These are phyloP conservation scores for Lordiphosa collinella DNA, from an alignment of 1,140 invertebrate genomes.

Conservation along the genomic window DNA sequence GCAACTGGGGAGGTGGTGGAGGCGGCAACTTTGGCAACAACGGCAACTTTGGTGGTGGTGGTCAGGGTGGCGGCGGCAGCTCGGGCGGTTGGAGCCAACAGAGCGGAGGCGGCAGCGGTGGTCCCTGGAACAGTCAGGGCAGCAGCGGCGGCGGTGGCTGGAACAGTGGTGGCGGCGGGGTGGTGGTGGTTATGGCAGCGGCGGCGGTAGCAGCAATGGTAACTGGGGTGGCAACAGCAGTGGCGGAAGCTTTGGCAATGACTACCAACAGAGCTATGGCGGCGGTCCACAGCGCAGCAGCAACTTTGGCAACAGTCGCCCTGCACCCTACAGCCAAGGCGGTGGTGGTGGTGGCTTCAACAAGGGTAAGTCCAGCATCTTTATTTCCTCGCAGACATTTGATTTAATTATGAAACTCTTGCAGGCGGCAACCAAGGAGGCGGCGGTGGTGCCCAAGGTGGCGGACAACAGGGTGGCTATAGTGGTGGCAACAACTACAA, in stretches of 20 bases:
- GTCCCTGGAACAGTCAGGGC: conserved; percentile 63
- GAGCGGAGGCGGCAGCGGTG: conserved; percentile 26
- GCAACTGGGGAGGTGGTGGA: conserved; percentile 80
- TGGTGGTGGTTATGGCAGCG: conserved; percentile 31
- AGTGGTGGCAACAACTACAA: conserved; percentile 61
- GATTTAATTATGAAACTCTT: background rate
- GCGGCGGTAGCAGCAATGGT: conserved; percentile 43
- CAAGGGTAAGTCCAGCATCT: conserved; percentile 42
- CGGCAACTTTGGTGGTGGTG: conserved; percentile 60
- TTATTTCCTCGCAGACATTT: background rate
- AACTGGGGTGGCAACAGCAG: conserved; percentile 58
- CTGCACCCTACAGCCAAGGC: conserved; percentile 81
- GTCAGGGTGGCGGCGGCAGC: conserved; percentile 38
- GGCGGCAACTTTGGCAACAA: conserved; percentile 78
- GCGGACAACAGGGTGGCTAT: conserved; percentile 55
- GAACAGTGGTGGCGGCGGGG: conserved; percentile 78
- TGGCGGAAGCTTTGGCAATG: conserved; percentile 84
- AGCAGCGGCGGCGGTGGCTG: conserved; percentile 56
- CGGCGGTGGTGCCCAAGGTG: conserved; percentile 36
- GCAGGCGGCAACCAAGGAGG: conserved; percentile 75
- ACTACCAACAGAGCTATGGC: conserved; percentile 88
- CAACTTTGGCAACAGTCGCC: conserved; percentile 82
- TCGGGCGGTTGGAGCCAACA: conserved; percentile 67
- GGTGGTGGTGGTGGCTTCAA: conserved; percentile 58
- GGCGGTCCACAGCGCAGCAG: conserved; percentile 86